Base-by-base conservation (phyloP, 2,888 invertebrate genomes). In the Periphyllus acericola region DNA sequence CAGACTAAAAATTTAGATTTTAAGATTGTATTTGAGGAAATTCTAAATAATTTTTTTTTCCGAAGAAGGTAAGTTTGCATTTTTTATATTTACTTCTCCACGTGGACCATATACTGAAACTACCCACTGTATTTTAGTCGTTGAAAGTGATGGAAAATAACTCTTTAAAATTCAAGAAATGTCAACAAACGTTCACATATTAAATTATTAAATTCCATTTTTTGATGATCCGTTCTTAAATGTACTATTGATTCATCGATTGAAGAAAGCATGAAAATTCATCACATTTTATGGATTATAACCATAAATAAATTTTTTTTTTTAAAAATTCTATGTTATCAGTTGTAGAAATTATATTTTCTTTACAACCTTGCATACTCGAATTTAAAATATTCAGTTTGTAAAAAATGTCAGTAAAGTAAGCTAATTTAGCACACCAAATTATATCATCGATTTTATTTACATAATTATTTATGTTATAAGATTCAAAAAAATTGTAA, bases 401-500 rank as follows among this genome's bases (percentile, higher is more conserved):
- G n/a, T n/a, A n/a, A n/a, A n/a, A n/a, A n/a, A n/a, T n/a, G n/a
- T n/a, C n/a, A n/a, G n/a, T n/a, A n/a, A n/a, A n/a, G n/a, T n/a
- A n/a, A n/a, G n/a, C n/a, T n/a, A n/a, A n/a, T n/a, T n/a, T n/a
- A n/a, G n/a, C n/a, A n/a, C n/a, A n/a, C n/a, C n/a, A n/a, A n/a
- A n/a, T 78, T 66, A 80, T 75, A n/a, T n/a, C n/a, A n/a, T n/a
- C n/a, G n/a, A n/a, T n/a, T n/a, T n/a, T n/a, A n/a, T n/a, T n/a
- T n/a, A n/a, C n/a, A n/a, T n/a, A n/a, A n/a, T n/a, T n/a, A n/a
- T n/a, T n/a, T n/a, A n/a, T n/a, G n/a, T n/a, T n/a, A n/a, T n/a
- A n/a, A n/a, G n/a, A n/a, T 75, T 75, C 74, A 32, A 89, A 89
- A 75, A 84, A 86, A 89, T 89, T 32, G 85, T 66, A 89, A 89